Conservation (phyloP, 2,113 vertebrate species). For the Chloroceryle aenea region DNA sequence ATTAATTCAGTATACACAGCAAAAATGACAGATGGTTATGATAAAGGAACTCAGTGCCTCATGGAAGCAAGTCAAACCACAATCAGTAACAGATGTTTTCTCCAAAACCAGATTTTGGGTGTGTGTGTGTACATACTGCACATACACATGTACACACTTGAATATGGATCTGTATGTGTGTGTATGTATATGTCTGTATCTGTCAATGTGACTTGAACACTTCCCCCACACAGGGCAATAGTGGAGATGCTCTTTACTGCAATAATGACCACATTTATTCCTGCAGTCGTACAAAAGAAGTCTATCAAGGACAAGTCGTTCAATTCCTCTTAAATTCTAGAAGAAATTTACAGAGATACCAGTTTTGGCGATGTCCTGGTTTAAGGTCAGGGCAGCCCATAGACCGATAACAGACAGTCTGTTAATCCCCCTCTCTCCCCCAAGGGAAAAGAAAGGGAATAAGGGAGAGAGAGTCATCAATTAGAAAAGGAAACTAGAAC, state of each 20-base stretch:
- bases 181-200: not conserved
- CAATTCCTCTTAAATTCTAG: not conserved
- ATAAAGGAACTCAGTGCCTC: conserved; percentile 48
- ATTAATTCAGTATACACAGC: conserved; percentile 55
- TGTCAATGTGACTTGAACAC: not conserved
- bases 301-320: not conserved
- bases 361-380: not conserved
- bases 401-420: too few species aligned
- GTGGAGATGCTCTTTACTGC: not conserved
- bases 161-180: not conserved
- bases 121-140: not conserved
- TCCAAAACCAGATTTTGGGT: conserved; percentile 6
- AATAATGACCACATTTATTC: not conserved
- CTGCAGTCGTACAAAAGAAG: not conserved
- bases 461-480: too few species aligned
- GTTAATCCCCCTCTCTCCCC: too few species aligned
- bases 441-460: too few species aligned
- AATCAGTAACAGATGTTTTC: conserved; percentile 58
- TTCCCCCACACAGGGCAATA: not conserved
- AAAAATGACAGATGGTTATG: conserved; percentile 73
- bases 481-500: too few species aligned
- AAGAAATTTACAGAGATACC: not conserved
- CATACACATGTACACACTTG: not conserved
- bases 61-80: conserved; percentile 53
- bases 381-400: too few species aligned